Percentiles rank a stretch among this genome's conserved stretches.
Evolutionary conservation across 2,113 vertebrate genomes (phyloP).

Genomic region (Zosterops lateralis): DNA sequence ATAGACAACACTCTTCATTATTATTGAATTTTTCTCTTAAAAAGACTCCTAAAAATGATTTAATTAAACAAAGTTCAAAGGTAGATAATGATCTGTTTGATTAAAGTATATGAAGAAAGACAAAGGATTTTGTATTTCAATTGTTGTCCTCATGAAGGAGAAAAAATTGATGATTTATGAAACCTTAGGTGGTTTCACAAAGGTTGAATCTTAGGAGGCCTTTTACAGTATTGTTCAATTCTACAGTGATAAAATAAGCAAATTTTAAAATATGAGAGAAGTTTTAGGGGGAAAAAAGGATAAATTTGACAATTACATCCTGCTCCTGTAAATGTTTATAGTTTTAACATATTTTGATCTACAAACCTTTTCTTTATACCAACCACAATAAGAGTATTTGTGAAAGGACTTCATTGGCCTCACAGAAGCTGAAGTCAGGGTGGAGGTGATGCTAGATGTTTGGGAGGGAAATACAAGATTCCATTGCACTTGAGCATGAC

Average conservation of each 20-base stretch:
- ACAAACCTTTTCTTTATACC: not conserved
- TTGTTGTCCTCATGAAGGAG: not conserved
- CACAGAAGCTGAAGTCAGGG: not conserved
- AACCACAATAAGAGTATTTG: not conserved
- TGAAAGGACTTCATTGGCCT: not conserved
- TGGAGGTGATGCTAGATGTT: conserved; percentile 43
- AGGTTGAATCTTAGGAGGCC: not conserved
- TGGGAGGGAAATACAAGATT: conserved; percentile 51
- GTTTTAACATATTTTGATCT: not conserved
- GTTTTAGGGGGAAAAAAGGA: not conserved
- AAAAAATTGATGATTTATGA: not conserved
- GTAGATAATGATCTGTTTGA: not conserved
- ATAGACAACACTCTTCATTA: not conserved
- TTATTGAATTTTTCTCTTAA: not conserved
- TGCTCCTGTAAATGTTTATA: not conserved
- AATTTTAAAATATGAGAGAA: not conserved
- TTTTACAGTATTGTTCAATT: not conserved
- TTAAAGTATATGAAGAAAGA: not conserved
- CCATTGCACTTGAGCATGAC: conserved; percentile 78
- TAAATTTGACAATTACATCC: not conserved
- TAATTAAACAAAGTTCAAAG: not conserved
- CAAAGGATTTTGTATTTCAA: not conserved
- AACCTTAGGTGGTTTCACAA: not conserved
- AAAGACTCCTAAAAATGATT: not conserved
- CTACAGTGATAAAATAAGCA: not conserved